Evolutionary conservation across 2,888 invertebrate species (phyloP), one percentile per base, ranked within the genome.

Genomic region (Eubasilissa splendida): DNA sequence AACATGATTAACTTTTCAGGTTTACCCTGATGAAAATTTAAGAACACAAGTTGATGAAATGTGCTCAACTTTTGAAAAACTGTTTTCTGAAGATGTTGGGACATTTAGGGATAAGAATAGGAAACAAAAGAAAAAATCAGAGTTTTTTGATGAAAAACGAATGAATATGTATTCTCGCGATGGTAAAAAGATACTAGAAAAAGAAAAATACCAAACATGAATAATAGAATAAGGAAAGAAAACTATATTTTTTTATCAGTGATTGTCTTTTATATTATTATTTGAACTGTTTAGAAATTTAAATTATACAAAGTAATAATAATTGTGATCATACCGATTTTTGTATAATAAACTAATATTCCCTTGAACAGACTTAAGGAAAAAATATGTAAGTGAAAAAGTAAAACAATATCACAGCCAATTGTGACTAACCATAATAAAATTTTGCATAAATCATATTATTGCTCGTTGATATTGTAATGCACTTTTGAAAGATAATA

Each of bases 21-120:
- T 86, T 65, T 89, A 88, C 85, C 90, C 90, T 56, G 90, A 91
- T 85, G 74, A 87, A 12, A 84, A 85, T 2, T 89, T 90, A 89
- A 90, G 90, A 85, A 89, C 88, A 84, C 89, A 88, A 85, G 87
- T 90, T 0, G 88, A 88, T 84, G 90, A 89, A 87, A 85, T 90
- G n/a, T 88, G 90, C 5, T 85, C 87, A 31, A 90, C 90, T 77
- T 90, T 91, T 82, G 90, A 91, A 84, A 90, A 78, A 33, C 58
- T 75, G 42, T 77, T 81, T 59, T 66, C 58, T 22, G 77, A 78
- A 14, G 80, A 75, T 77, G 33, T 56, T 4, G 56, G 56, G 42
- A 54, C 33, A 4, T 8, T 14, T 58, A n/a, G 76, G 50, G 73
- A 80, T n/a, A 71, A 80, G 53, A 80, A 75, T 58, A 63, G 74